These are phyloP conservation scores for Pelodiscus sinensis DNA, from an alignment of 2,113 vertebrate genomes.

Conservation along the genomic window DNA sequence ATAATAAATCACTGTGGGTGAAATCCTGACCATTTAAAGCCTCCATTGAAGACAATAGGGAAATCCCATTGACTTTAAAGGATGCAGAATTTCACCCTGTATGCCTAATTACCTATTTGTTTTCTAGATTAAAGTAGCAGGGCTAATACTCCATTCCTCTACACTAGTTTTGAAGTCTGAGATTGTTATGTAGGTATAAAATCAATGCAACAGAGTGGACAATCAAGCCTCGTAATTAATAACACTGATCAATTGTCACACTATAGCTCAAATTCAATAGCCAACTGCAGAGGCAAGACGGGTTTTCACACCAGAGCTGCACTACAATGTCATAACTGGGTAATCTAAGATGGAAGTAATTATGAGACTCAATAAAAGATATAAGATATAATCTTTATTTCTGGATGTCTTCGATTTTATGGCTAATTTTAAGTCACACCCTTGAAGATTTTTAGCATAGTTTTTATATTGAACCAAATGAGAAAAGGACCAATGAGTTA, in stretches of 20 bases:
- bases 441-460: background rate
- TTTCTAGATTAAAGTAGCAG: background rate
- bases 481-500: background rate
- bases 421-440: background rate
- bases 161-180: background rate
- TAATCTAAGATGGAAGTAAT: background rate
- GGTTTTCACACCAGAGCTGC: slow-evolving; percentile 12
- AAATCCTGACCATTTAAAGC: background rate
- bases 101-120: background rate
- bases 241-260: background rate
- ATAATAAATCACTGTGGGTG: background rate
- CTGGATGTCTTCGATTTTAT: background rate
- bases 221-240: slow-evolving; percentile 1
- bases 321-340: background rate
- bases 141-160: background rate
- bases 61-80: background rate
- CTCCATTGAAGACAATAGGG: background rate
- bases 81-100: slow-evolving; percentile 3
- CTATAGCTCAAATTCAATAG: background rate
- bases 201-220: background rate
- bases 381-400: background rate
- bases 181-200: background rate
- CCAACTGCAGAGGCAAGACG: background rate
- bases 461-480: background rate
- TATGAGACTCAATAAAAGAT: background rate